A percentile compares a stretch with the other conserved stretches of the same genome.
These are phyloP conservation scores for Hemibagrus guttatus DNA, from an alignment of 2,797 vertebrate genomes.

Conservation along the genomic window DNA sequence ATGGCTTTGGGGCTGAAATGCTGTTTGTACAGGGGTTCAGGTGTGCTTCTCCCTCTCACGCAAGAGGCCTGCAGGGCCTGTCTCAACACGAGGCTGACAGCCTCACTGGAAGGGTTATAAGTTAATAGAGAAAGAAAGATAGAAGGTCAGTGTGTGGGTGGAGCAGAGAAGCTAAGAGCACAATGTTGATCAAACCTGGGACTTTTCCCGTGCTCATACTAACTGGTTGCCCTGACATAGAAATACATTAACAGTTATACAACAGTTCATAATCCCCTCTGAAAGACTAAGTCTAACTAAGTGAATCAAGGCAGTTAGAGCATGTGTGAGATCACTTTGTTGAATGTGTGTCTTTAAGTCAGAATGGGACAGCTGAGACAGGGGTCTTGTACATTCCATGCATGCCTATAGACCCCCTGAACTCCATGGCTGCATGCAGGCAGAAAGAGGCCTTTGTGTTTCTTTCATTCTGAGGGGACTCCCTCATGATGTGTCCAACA, in stretches of 20 bases:
- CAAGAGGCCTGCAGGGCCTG: constrained; percentile 52
- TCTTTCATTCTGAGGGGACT: constrained; percentile 52
- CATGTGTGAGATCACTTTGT: not conserved
- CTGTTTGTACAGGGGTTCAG: constrained; percentile 48
- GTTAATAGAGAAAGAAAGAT: constrained; percentile 16
- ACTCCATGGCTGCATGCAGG: constrained; percentile 59
- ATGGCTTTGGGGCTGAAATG: constrained; percentile 39
- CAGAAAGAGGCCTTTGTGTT: constrained; percentile 69
- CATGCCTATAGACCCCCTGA: constrained; percentile 67
- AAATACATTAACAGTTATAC: constrained; percentile 11
- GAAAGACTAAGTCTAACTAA: constrained; percentile 40
- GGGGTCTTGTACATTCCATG: constrained; percentile 72
- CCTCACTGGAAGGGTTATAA: constrained; percentile 27
- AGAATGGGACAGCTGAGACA: constrained; percentile 71
- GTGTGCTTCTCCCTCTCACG: constrained; percentile 59
- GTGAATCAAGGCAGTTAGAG: constrained; percentile 33
- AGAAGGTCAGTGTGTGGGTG: constrained; percentile 15
- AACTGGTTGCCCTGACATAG: constrained; percentile 30
- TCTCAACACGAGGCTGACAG: constrained; percentile 52
- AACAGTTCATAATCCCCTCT: not conserved
- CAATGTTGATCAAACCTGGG: constrained; percentile 53
- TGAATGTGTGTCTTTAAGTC: constrained; percentile 28
- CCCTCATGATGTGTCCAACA: constrained; percentile 69
- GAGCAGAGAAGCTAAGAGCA: constrained; percentile 25
- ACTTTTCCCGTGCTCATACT: constrained; percentile 13